Evolutionary conservation across 35 echinoderm and acorn worm genomes (phyloP), one percentile per base, ranked within the genome.

Genomic region (Strongylocentrotus purpuratus): DNA sequence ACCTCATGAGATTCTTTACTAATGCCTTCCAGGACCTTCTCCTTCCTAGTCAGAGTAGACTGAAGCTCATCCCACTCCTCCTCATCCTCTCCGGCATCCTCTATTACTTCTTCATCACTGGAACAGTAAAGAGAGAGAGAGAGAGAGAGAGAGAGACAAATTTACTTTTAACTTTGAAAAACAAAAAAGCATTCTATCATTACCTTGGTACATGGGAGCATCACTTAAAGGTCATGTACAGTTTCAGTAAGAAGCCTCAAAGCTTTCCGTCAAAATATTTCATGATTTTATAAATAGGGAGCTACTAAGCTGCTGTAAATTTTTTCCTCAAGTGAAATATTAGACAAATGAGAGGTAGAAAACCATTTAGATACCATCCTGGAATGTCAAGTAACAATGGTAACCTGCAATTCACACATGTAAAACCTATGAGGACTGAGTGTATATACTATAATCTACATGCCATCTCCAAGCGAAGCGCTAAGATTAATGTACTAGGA

Each of bases 11-110:
- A 97, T 25, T 95, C 91, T 94, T 97, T 99, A 35, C 96, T 98
- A 32, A 94, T 96, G 14, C 97, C 96, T 96, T 99, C 98, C 10
- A 99, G 47, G 22, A 99, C 98, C 86, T 99, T 99, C 90, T 99
- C 98, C 95, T 97, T 99, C 85, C 98, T 94, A 14, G 97, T 97
- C 45, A 97, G 96, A 5, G 94, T 95, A 13, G 97, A 94, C 92
- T 99, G 98, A 25, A 97, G 94, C 46, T 94, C 94, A 32, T 99
- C 97, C 98, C 98, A 99, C 65, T 99, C 95, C 18, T 99, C 98
- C n/a, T 99, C 98, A 31, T 99, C 98, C n/a, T 94, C 95, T 31
- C 96, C 96, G 11, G 70, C 95, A 70, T 94, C 94, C 33, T 47
- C 90, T 9, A 61, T 20, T 35, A 17, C 48, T 13, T 96, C 92